Evolutionary conservation across 2,888 invertebrate species (phyloP).

Genomic region (Lamproptera curius): DNA sequence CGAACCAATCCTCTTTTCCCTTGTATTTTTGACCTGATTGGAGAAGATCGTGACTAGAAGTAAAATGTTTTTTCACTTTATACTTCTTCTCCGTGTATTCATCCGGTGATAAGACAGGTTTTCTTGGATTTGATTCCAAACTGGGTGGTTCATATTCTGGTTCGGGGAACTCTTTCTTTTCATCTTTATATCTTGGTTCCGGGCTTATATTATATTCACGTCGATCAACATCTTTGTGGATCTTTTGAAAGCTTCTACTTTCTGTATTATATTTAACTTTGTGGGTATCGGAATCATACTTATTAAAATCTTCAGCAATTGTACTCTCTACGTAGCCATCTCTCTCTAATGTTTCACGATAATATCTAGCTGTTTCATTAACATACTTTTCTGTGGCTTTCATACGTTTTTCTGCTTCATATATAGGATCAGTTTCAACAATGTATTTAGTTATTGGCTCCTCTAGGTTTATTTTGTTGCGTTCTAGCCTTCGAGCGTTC

Average conservation of each 20-base stretch:
- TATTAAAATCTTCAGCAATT: constrained; percentile 68
- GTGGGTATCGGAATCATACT: constrained; percentile 67
- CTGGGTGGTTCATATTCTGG: constrained; percentile 82
- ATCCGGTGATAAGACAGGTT: constrained; percentile 80
- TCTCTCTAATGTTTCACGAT: constrained; percentile 75
- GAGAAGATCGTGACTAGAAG: constrained; percentile 70
- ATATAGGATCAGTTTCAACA: constrained; percentile 67
- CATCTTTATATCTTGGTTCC: constrained; percentile 44
- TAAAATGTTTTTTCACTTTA: constrained; percentile 61
- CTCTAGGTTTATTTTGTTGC: constrained; percentile 52
- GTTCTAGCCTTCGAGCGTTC: constrained; percentile 77
- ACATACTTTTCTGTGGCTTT: constrained; percentile 76
- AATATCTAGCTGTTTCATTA: constrained; percentile 77
- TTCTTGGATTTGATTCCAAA: constrained; percentile 75
- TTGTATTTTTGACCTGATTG: constrained; percentile 67
- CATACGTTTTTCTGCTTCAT: constrained; percentile 68
- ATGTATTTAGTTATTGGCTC: constrained; percentile 64
- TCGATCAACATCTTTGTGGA: constrained; percentile 56
- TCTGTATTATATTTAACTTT: constrained; percentile 67
- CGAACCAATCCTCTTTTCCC: constrained; percentile 63
- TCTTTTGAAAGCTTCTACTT: constrained; percentile 54
- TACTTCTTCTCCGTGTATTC: constrained; percentile 75
- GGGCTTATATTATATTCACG: constrained; percentile 55
- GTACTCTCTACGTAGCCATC: constrained; percentile 76
- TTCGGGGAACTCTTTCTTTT: constrained; percentile 63